These are phyloP conservation scores for Arenicola marina DNA, from an alignment of 2,888 invertebrate genomes.

Conservation along the genomic window DNA sequence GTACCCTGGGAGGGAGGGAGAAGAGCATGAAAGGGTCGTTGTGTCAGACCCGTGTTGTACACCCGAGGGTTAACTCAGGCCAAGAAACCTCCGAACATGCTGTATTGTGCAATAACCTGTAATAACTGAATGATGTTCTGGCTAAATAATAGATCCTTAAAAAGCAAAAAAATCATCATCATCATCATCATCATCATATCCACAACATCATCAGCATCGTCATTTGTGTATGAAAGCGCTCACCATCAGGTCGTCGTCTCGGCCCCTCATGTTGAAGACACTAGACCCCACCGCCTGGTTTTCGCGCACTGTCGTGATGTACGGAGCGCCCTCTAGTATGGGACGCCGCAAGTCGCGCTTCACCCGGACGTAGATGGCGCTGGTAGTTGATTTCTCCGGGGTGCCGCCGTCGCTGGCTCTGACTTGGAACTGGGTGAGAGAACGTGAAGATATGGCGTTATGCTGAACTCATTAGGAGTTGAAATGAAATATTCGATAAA, in stretches of 20 bases:
- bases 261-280: slow-evolving; percentile 14
- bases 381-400: slow-evolving; percentile 31
- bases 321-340: slow-evolving; percentile 22
- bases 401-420: slow-evolving; percentile 37
- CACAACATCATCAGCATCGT: no score
- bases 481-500: no score
- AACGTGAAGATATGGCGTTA: no score
- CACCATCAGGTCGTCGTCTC: slow-evolving; percentile 26
- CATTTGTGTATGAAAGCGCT: background rate
- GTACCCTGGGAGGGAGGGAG: slow-evolving; percentile 29
- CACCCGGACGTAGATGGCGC: slow-evolving; percentile 34
- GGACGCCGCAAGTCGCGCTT: slow-evolving; percentile 34
- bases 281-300: slow-evolving; percentile 2
- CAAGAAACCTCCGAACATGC: no score
- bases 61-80: no score
- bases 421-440: slow-evolving; percentile 37
- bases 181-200: no score
- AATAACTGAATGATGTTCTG: no score
- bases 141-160: no score
- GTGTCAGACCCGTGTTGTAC: slow-evolving; percentile 20
- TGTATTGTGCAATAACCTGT: no score
- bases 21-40: slow-evolving; percentile 21
- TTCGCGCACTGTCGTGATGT: slow-evolving; percentile 28
- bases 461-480: no score
- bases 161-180: no score